These are phyloP conservation scores for Trematomus bernacchii DNA, from an alignment of 2,797 vertebrate genomes.

Conservation along the genomic window DNA sequence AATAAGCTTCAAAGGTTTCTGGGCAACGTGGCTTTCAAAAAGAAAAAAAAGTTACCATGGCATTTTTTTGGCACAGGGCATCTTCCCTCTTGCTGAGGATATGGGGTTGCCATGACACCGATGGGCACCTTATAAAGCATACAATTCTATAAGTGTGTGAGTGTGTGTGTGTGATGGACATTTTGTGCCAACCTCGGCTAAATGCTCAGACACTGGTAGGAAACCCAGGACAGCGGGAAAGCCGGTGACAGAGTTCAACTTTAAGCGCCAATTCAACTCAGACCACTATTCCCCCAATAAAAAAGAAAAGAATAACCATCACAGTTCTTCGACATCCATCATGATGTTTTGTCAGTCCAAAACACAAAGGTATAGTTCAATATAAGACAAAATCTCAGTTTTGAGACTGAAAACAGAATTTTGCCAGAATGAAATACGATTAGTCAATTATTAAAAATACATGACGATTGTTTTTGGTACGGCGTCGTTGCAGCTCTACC, in stretches of 20 bases:
- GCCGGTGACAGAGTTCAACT: slow-evolving; percentile 53
- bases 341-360: too few relatives aligned
- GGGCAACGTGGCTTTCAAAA: slow-evolving; percentile 82
- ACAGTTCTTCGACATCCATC: too few relatives aligned
- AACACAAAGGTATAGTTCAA: too few relatives aligned
- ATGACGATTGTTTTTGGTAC: too few relatives aligned
- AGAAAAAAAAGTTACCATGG: slow-evolving; percentile 86
- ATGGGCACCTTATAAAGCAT: slow-evolving; percentile 86
- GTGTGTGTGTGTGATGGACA: slow-evolving; percentile 48
- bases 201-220: slow-evolving; percentile 75
- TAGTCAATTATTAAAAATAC: too few relatives aligned
- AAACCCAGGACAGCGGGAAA: slow-evolving; percentile 72
- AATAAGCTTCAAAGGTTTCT: slow-evolving; percentile 89
- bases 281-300: slow-evolving; percentile 7
- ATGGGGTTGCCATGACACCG: slow-evolving; percentile 87
- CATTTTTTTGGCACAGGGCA: slow-evolving; percentile 86
- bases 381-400: too few relatives aligned
- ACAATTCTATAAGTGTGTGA: slow-evolving; percentile 73
- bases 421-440: too few relatives aligned
- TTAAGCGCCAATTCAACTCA: slow-evolving; percentile 60
- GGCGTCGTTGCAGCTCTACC: too few relatives aligned
- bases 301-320: too few relatives aligned
- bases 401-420: too few relatives aligned
- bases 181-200: slow-evolving; percentile 77
- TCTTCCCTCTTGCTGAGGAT: slow-evolving; percentile 83